A percentile compares a stretch with the other conserved stretches of the same genome.
phyloP scores from a whole-genome alignment of 2,888 invertebrate genomes.

The Gastrophysa polygoni region DNA sequence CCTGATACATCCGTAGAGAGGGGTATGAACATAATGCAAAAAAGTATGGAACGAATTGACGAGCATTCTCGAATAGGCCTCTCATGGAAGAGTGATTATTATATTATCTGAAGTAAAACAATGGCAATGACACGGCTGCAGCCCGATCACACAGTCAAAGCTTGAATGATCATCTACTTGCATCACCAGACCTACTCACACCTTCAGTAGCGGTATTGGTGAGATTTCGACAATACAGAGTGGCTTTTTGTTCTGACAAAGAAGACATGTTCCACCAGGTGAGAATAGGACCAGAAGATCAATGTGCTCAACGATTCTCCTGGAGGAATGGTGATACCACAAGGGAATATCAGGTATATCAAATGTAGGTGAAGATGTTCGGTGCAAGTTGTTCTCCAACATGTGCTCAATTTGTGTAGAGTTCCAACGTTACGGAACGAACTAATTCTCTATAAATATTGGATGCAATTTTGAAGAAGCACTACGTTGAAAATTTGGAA shows the following conservation, averaged over 20 bases:
- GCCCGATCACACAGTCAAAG: not conserved
- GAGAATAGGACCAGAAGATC: not conserved
- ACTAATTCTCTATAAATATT: not conserved
- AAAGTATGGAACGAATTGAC: no score
- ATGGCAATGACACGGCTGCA: not conserved
- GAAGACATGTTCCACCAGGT: not conserved
- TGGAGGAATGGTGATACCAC: not conserved
- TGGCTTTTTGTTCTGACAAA: not conserved
- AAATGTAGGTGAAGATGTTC: not conserved
- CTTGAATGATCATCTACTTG: not conserved
- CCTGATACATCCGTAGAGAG: no score
- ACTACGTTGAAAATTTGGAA: not conserved
- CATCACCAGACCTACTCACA: not conserved
- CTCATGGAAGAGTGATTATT: not conserved
- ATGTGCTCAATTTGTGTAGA: not conserved
- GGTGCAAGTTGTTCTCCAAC: not conserved
- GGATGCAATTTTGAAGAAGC: not conserved
- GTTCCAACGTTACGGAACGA: not conserved
- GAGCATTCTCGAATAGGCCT: no score
- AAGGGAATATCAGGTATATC: not conserved
- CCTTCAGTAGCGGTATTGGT: not conserved
- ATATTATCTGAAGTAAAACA: not conserved
- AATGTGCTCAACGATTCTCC: not conserved
- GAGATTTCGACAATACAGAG: not conserved
- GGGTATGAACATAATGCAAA: no score